A percentile compares a stretch with the other conserved stretches of the same genome.
phyloP scores from a whole-genome alignment of 2,888 invertebrate genomes.

The Hipparchia semele region DNA sequence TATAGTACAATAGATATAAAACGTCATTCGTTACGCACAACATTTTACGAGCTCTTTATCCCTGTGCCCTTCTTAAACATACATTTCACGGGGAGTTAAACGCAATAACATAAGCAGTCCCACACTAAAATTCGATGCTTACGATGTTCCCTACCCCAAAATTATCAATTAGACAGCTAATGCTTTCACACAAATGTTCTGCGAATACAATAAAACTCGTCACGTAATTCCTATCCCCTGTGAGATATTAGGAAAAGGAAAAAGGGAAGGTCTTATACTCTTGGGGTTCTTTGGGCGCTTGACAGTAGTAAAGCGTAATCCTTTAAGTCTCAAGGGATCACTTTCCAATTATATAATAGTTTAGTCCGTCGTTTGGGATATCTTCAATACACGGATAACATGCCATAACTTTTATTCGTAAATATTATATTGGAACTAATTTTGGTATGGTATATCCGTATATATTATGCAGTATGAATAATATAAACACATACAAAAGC shows the following conservation, averaged over 20 bases:
- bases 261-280: slow-evolving; percentile 37
- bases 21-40: not conserved
- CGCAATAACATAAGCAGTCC: slow-evolving; percentile 14
- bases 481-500: too few relatives aligned
- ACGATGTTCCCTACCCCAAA: slow-evolving; percentile 18
- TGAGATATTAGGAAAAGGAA: slow-evolving; percentile 59
- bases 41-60: slow-evolving; percentile 6
- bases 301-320: slow-evolving; percentile 74
- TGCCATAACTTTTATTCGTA: slow-evolving; percentile 30
- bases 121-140: not conserved
- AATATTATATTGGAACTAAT: not conserved
- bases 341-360: slow-evolving; percentile 63
- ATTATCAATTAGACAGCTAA: slow-evolving; percentile 43
- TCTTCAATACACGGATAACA: slow-evolving; percentile 46
- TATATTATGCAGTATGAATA: too few relatives aligned
- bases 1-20: not conserved
- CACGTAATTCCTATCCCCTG: slow-evolving; percentile 52
- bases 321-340: slow-evolving; percentile 72
- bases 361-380: slow-evolving; percentile 54
- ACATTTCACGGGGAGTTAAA: slow-evolving; percentile 21
- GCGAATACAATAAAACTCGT: slow-evolving; percentile 63
- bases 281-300: slow-evolving; percentile 56
- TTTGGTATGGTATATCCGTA: not conserved
- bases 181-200: slow-evolving; percentile 51
- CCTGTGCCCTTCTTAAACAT: slow-evolving; percentile 13